These are phyloP conservation scores for Phoenoteleia sp. DNA, from an alignment of 2,888 invertebrate genomes.

Conservation along the genomic window DNA sequence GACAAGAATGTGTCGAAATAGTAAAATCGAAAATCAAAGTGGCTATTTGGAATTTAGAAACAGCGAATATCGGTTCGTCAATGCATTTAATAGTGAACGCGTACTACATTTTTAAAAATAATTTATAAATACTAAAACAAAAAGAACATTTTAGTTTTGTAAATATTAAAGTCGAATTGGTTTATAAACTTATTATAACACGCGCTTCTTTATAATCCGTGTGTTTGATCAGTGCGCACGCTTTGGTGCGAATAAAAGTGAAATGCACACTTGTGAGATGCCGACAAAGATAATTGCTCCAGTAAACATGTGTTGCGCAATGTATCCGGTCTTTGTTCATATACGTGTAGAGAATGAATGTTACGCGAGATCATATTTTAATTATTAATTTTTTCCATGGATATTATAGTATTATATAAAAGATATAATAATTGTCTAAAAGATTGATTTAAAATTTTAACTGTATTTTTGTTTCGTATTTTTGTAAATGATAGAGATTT, in stretches of 20 bases:
- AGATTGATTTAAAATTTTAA: too few relatives aligned
- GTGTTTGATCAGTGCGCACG: slow-evolving; percentile 33
- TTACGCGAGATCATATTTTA: not conserved
- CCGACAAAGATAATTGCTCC: slow-evolving; percentile 81
- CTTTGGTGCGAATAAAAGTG: slow-evolving; percentile 80
- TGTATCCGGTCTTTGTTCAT: slow-evolving; percentile 82
- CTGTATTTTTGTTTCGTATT: too few relatives aligned
- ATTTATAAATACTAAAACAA: not conserved
- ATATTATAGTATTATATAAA: too few relatives aligned
- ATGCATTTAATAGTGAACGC: too few relatives aligned
- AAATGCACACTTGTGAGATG: slow-evolving; percentile 77
- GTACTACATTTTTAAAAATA: too few relatives aligned
- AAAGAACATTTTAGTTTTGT: not conserved
- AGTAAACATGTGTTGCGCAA: slow-evolving; percentile 82
- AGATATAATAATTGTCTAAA: too few relatives aligned
- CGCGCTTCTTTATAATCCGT: slow-evolving; percentile 19
- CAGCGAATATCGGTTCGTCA: too few relatives aligned
- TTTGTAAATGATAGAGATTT: too few relatives aligned
- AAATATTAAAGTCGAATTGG: not conserved
- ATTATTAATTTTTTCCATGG: too few relatives aligned
- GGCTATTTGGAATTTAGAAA: too few relatives aligned
- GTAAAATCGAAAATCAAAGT: too few relatives aligned
- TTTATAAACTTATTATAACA: not conserved
- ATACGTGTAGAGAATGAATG: slow-evolving; percentile 27
- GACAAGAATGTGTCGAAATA: too few relatives aligned